Conservation (phyloP, 2,888 invertebrate genomes). For the Orthonychiurus folsomi region DNA sequence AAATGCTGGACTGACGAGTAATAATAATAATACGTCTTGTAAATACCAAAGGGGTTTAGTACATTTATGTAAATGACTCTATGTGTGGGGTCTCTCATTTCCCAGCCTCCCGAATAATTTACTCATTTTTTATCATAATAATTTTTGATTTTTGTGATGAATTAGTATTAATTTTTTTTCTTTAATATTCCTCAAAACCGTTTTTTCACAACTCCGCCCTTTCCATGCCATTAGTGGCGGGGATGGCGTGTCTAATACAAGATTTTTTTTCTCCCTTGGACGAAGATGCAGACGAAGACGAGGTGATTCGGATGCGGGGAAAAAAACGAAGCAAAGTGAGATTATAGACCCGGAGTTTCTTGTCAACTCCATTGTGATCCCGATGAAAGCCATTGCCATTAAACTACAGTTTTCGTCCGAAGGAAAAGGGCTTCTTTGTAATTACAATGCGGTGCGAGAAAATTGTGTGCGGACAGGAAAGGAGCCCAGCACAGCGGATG, state of each 20-base stretch:
- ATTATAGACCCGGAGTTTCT: background rate
- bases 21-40: too few species aligned
- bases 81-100: background rate
- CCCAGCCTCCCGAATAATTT: background rate
- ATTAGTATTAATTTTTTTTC: background rate
- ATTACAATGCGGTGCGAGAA: background rate
- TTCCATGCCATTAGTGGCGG: too few species aligned
- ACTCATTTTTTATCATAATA: background rate
- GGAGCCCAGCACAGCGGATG: too few species aligned
- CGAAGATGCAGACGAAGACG: too few species aligned
- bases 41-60: too few species aligned
- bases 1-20: background rate
- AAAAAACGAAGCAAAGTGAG: too few species aligned
- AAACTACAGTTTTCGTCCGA: background rate
- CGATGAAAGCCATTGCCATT: background rate
- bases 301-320: too few species aligned
- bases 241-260: too few species aligned
- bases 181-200: background rate
- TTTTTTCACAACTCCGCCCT: background rate
- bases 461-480: too few species aligned
- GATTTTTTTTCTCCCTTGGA: too few species aligned
- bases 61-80: background rate
- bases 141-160: background rate
- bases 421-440: too few species aligned
- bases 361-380: background rate